Conservation (phyloP, 2,113 vertebrate genomes). For the Notarius quadriscutis region DNA sequence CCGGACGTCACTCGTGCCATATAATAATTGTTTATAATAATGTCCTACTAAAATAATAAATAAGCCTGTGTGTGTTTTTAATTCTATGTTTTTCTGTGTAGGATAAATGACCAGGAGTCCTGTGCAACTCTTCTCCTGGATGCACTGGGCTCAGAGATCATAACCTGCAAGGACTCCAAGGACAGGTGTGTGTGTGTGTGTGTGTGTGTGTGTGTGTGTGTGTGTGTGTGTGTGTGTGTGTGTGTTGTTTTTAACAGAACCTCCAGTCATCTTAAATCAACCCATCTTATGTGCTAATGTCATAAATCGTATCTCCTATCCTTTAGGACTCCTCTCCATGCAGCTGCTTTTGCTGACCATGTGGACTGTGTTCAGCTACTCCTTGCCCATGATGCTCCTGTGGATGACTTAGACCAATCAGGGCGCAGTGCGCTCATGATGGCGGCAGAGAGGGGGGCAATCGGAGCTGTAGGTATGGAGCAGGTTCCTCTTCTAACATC, state of each 20-base stretch:
- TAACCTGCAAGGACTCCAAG: constrained; percentile 86
- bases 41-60: too few species aligned
- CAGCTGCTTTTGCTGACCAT: constrained; percentile 86
- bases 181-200: constrained; percentile 79
- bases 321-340: constrained; percentile 87
- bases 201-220: too few species aligned
- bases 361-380: constrained; percentile 91
- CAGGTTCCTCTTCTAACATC: neutral
- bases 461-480: constrained; percentile 78
- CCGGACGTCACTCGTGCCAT: too few species aligned
- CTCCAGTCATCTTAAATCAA: neutral
- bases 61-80: too few species aligned
- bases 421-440: constrained; percentile 87
- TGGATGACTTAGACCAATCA: constrained; percentile 77
- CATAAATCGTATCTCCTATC: neutral
- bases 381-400: constrained; percentile 82
- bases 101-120: constrained; percentile 89
- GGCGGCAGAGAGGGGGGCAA: constrained; percentile 82
- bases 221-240: too few species aligned
- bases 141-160: constrained; percentile 85
- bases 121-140: constrained; percentile 90
- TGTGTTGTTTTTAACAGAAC: neutral
- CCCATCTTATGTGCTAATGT: neutral
- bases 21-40: too few species aligned
- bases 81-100: constrained; percentile 60